These are phyloP conservation scores for Leptocoma aspasia DNA, from an alignment of 2,113 vertebrate genomes.

Conservation along the genomic window DNA sequence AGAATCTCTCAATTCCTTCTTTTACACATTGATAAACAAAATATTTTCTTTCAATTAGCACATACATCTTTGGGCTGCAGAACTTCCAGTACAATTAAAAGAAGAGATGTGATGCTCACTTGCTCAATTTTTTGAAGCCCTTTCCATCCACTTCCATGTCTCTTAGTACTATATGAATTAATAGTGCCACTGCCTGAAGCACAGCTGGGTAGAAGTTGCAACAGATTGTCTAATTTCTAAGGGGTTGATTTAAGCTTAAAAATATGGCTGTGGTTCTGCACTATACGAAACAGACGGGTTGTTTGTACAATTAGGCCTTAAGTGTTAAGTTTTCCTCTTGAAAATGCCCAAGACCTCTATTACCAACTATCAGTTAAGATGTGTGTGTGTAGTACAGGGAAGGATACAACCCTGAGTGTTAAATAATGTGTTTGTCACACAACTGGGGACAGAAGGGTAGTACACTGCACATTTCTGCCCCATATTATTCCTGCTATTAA, in stretches of 20 bases:
- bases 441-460: background rate
- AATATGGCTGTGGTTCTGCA: background rate
- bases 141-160: background rate
- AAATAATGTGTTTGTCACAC: background rate
- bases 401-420: background rate
- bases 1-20: background rate
- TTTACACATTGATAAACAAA: background rate
- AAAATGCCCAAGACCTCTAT: background rate
- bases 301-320: background rate
- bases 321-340: background rate
- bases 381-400: background rate
- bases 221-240: background rate
- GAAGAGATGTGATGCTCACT: background rate
- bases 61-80: background rate
- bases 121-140: background rate
- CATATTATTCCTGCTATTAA: background rate
- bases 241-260: background rate
- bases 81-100: background rate
- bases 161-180: background rate
- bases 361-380: background rate
- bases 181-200: background rate
- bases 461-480: background rate
- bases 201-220: background rate
- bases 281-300: background rate
- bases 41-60: background rate